Percentiles rank a stretch among this genome's conserved stretches.
Conservation (phyloP, 2,888 invertebrate species). For the Lithophane ornitopus region DNA sequence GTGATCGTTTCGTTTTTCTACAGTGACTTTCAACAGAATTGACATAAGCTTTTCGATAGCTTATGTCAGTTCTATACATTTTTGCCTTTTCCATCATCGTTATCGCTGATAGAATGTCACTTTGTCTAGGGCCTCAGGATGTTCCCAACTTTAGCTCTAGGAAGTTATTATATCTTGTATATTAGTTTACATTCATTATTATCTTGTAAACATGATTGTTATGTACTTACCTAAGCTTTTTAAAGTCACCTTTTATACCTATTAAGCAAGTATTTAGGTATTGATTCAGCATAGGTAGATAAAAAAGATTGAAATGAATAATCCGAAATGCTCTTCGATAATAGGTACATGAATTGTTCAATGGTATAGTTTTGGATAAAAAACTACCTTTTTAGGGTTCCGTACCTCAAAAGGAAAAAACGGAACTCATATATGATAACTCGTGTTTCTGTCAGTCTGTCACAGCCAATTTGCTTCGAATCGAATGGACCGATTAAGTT, state of each 20-base stretch:
- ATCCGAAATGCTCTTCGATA: neutral
- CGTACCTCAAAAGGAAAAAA: too few species aligned
- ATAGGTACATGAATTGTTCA: neutral
- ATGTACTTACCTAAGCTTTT: neutral
- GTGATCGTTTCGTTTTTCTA: too few species aligned
- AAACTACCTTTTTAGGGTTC: neutral
- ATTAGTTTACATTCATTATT: constrained; percentile 23
- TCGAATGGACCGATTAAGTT: too few species aligned
- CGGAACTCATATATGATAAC: too few species aligned
- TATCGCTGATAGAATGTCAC: too few species aligned
- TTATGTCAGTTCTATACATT: too few species aligned
- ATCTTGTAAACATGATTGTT: neutral
- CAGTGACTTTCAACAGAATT: too few species aligned
- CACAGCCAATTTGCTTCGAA: too few species aligned
- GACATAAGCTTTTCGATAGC: too few species aligned
- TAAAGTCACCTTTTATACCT: neutral
- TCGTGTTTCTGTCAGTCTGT: too few species aligned
- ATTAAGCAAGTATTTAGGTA: neutral
- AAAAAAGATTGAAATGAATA: neutral
- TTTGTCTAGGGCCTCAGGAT: too few species aligned
- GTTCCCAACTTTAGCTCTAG: neutral
- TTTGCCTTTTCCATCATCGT: too few species aligned
- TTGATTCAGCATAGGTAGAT: neutral
- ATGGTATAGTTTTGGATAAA: neutral
- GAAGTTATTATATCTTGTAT: constrained; percentile 19